Base-by-base conservation (phyloP, 2,797 vertebrate genomes). In the Carduelis carduelis region DNA sequence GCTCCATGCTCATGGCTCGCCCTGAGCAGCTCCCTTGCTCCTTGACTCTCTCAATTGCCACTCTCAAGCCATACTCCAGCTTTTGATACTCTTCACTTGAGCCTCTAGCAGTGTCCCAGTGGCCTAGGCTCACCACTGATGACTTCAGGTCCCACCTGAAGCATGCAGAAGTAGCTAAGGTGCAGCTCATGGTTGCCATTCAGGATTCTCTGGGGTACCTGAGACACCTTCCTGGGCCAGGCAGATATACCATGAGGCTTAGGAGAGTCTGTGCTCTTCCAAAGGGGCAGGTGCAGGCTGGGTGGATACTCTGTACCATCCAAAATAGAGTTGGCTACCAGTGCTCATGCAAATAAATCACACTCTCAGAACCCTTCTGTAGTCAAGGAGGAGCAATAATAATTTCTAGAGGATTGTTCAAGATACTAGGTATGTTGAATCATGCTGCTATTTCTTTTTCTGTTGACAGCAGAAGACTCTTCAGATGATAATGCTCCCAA, bases 401-500 rank as follows among this genome's bases (percentile, higher is more conserved):
- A 0, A 52, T 22, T 88, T 86, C 82, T 83, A 64, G 50, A 90
- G 53, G 46, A 35, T 17, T 46, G 59, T 43, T 95, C 66, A 66
- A 89, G 74, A 70, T 76, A 76, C 8, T 37, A 78, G 61, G 69
- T 93, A 69, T 82, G 63, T 56, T 82, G 83, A 86, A 92, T 85
- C 71, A 85, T 37, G 84, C 75, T 91, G 87, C 69, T 95, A 70
- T 77, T 91, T 91, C 50, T 95, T 94, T 95, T 93, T 69, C 69
- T 91, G 27, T 86, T 24, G 8, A 82, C 87, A 79, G 66, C 75
- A 76, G 66, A 96, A 94, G 59, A 79, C 94, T 87, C 95, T 97
- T 97, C 91, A 96, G 41, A 86, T 95, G 59, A 84, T 95, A 95
- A 96, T 89, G 70, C 37, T 91, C 28, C 32, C 46, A 72, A 2